Conservation (phyloP, 2,113 vertebrate genomes). For the Gobius niger region DNA sequence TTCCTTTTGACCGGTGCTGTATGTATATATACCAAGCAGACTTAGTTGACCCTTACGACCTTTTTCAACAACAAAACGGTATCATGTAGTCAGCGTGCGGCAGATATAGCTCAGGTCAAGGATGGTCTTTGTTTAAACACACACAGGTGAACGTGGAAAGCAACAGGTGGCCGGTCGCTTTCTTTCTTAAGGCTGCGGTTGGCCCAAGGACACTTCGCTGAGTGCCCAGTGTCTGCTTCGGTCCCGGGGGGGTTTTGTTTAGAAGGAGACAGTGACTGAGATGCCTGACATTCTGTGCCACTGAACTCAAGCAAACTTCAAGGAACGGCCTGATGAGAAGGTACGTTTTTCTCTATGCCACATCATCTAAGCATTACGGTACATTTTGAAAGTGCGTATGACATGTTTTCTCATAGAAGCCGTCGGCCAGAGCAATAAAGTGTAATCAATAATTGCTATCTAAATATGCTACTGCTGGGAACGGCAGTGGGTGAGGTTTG, state of each 20-base stretch:
- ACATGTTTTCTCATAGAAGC: too few relatives aligned
- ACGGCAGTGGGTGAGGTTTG: too few relatives aligned
- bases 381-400: neutral
- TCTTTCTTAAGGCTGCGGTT: conserved; percentile 38
- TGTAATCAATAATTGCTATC: too few relatives aligned
- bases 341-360: neutral
- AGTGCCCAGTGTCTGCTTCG: neutral
- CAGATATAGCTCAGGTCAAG: conserved; percentile 43
- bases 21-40: too few relatives aligned
- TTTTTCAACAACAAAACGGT: conserved; percentile 4
- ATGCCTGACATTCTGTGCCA: conserved; percentile 20
- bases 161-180: conserved; percentile 59
- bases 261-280: neutral
- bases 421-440: too few relatives aligned
- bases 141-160: conserved; percentile 37
- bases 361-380: neutral
- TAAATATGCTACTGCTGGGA: too few relatives aligned
- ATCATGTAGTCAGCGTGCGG: neutral
- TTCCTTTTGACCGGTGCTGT: too few relatives aligned
- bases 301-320: neutral
- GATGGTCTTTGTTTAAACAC: conserved; percentile 53
- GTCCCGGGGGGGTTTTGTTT: conserved; percentile 14
- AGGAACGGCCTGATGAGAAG: neutral
- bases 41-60: conserved; percentile 30
- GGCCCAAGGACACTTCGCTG: conserved; percentile 19